phyloP scores from a whole-genome alignment of 1,140 invertebrate genomes.

The Leptinotarsa defecta region DNA sequence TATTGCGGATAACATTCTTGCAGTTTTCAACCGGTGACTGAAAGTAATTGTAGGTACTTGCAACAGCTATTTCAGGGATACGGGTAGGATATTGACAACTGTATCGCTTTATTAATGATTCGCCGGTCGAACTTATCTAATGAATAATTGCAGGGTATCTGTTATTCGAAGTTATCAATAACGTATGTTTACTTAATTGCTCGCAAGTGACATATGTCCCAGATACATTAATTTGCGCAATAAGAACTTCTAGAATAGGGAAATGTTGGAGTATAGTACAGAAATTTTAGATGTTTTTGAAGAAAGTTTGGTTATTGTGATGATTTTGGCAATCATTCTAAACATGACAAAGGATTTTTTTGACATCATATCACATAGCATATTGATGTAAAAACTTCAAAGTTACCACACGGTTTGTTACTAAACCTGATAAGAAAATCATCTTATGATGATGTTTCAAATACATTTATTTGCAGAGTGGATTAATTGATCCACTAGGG shows the following conservation, averaged over 20 bases:
- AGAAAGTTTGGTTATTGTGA: too few relatives aligned
- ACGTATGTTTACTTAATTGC: slow-evolving; percentile 6
- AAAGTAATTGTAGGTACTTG: slow-evolving; percentile 4
- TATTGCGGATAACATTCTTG: slow-evolving; percentile 1
- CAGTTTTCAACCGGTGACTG: not conserved
- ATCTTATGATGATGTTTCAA: too few relatives aligned
- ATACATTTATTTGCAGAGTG: too few relatives aligned
- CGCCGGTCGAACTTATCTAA: slow-evolving; percentile 5
- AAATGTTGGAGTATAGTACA: too few relatives aligned
- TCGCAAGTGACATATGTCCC: slow-evolving; percentile 1
- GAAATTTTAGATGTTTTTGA: too few relatives aligned
- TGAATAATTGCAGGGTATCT: slow-evolving; percentile 3
- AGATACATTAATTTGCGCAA: slow-evolving; percentile 8
- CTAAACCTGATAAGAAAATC: too few relatives aligned
- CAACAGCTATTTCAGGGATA: slow-evolving; percentile 2
- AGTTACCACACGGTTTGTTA: too few relatives aligned
- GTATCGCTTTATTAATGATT: not conserved
- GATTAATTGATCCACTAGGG: too few relatives aligned
- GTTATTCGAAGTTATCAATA: slow-evolving; percentile 3
- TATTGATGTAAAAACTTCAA: too few relatives aligned
- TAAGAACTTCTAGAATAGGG: not conserved
- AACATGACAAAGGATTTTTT: too few relatives aligned
- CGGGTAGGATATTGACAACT: slow-evolving; percentile 5
- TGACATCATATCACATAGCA: too few relatives aligned
- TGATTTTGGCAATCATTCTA: too few relatives aligned